These are phyloP conservation scores for Chloroceryle aenea DNA, from an alignment of 2,113 vertebrate genomes.

Conservation along the genomic window DNA sequence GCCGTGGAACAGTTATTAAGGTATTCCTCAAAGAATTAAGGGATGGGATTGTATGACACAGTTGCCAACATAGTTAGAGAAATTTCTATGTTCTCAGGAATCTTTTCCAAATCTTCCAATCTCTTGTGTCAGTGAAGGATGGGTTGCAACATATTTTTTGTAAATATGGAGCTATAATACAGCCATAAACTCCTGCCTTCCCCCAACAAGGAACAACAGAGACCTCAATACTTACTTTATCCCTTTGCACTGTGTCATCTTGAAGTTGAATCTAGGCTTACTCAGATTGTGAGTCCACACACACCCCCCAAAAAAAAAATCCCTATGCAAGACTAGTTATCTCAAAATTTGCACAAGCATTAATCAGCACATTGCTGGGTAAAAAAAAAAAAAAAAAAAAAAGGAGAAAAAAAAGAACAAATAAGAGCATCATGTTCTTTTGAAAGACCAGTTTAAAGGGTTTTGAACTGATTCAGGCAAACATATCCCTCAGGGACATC, in stretches of 20 bases:
- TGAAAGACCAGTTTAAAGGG: slow-evolving; percentile 61
- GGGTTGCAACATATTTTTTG: background rate
- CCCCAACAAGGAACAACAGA: background rate
- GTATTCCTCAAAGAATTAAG: background rate
- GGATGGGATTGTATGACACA: background rate
- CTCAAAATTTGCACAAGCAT: slow-evolving; percentile 25
- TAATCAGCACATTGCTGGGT: slow-evolving; percentile 1
- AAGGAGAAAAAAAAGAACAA: background rate
- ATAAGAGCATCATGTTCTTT: slow-evolving; percentile 56
- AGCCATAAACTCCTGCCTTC: background rate
- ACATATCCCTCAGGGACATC: slow-evolving; percentile 46
- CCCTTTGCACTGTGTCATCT: background rate
- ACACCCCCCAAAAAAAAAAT: background rate
- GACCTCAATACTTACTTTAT: background rate
- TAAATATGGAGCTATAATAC: background rate
- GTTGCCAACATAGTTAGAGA: background rate
- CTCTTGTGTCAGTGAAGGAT: background rate
- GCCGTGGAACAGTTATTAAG: background rate
- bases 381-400: too few species aligned
- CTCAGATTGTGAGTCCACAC: background rate
- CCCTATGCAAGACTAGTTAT: background rate
- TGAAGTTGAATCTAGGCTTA: background rate
- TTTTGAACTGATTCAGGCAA: slow-evolving; percentile 65
- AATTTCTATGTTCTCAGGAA: background rate
- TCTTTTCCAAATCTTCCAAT: background rate